These are phyloP conservation scores for Eupithecia pulchellata DNA, from an alignment of 2,888 invertebrate species.

Conservation along the genomic window DNA sequence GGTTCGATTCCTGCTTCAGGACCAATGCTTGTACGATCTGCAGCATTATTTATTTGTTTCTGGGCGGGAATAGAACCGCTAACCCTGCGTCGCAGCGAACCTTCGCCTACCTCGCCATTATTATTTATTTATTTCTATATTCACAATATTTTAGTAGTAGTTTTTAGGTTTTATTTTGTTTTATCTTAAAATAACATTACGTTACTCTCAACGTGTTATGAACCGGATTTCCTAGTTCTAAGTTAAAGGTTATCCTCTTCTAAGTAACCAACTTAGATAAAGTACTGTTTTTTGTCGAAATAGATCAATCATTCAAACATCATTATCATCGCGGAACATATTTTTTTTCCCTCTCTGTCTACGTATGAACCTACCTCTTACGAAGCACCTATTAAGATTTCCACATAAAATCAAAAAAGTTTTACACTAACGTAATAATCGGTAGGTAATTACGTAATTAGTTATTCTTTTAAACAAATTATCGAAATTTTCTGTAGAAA, in stretches of 20 bases:
- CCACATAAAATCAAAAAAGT: not conserved
- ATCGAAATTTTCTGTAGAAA: slow-evolving; percentile 2
- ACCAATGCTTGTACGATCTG: too few relatives aligned
- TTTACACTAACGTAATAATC: not conserved
- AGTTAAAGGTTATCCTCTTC: not conserved
- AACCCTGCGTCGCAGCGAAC: too few relatives aligned
- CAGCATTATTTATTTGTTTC: too few relatives aligned
- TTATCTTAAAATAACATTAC: not conserved
- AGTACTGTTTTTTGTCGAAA: not conserved
- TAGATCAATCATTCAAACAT: not conserved
- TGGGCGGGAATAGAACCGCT: too few relatives aligned
- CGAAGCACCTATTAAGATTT: not conserved
- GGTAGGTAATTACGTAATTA: not conserved
- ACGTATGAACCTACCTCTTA: not conserved
- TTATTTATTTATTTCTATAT: too few relatives aligned
- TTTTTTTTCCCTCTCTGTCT: not conserved
- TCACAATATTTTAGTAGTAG: too few relatives aligned
- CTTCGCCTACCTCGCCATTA: too few relatives aligned
- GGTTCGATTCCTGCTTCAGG: too few relatives aligned
- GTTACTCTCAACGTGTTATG: not conserved
- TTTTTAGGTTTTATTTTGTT: not conserved
- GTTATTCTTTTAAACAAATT: not conserved
- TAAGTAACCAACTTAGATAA: not conserved
- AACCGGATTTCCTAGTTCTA: slow-evolving; percentile 3
- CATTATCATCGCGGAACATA: not conserved